Conservation (phyloP, 2,797 vertebrate genomes). For the Heteromormyrus szaboi region DNA sequence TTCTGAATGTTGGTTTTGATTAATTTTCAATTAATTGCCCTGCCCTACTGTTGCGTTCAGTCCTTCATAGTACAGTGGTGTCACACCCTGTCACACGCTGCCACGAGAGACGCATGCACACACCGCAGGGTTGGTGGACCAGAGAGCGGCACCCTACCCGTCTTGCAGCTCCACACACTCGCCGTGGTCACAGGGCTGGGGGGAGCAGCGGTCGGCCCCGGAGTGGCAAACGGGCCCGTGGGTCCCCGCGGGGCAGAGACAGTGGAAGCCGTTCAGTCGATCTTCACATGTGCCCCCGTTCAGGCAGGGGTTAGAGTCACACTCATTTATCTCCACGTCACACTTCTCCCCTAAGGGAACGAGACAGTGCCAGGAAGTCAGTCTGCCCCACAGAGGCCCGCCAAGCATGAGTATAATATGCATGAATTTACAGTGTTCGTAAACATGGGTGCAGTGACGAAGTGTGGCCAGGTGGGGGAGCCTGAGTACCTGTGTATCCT, state of each 20-base stretch:
- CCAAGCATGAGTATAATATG: neutral
- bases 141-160: slow-evolving; percentile 55
- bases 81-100: neutral
- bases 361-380: neutral
- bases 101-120: neutral
- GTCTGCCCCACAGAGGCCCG: neutral
- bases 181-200: slow-evolving; percentile 73
- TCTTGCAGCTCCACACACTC: slow-evolving; percentile 70
- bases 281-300: slow-evolving; percentile 81
- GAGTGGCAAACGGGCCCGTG: slow-evolving; percentile 78
- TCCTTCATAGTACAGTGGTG: neutral
- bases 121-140: neutral
- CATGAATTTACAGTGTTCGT: neutral
- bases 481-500: slow-evolving; percentile 81
- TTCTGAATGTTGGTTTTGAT: neutral
- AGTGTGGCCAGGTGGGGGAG: neutral
- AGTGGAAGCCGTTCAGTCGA: slow-evolving; percentile 73
- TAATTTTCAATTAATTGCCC: neutral
- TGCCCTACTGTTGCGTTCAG: neutral
- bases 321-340: slow-evolving; percentile 77
- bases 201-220: slow-evolving; percentile 76
- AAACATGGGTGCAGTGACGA: neutral
- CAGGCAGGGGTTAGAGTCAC: slow-evolving; percentile 77
- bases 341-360: slow-evolving; percentile 68
- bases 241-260: slow-evolving; percentile 74